Evolutionary conservation across 1,140 invertebrate genomes (phyloP), one percentile per base, ranked within the genome.

Genomic region (Megalopta genalis): DNA sequence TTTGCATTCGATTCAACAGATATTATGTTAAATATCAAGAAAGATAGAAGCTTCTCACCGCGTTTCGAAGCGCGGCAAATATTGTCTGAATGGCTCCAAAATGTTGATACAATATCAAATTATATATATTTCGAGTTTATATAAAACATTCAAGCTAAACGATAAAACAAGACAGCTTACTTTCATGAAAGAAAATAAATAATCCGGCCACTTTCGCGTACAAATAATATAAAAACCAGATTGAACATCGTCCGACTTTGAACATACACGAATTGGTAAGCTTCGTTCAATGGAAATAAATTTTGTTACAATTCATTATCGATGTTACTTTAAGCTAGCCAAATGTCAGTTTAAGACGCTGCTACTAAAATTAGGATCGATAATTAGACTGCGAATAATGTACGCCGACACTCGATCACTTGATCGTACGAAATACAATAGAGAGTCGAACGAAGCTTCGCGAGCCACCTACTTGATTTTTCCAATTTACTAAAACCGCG

Each of bases 181-280:
- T 2, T 8, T 37, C 1, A 2, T 18, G 14, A 5, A 16, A 25
- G 14, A 64, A 2, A 4, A 46, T 32, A 46, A 9, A 16, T 2
- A 32, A 32, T 16, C 25, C 66, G 64, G 52, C 67, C 59, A 59
- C 63, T 67, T 27, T 59, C 49, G 64, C 37, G 2, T 67, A 73
- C 37, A 52, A 63, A 5, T 4, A 6, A 57, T 23, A n/a, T 4
- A 57, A 57, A 3, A n/a, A 57, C 5, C n/a, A 7, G 9, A n/a
- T 9, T 21, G 8, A 57, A n/a, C 7, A 5, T n/a, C n/a, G 21
- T 0, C 21, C 21, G 16, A 21, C 21, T 21, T n/a, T 18, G 6
- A n/a, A 18, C 3, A 5, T 54, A 21, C 16, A 5, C 18, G 52
- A 52, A 52, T 52, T 42, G 16, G 16, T 32, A 32, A 1, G 32